A percentile compares a stretch with the other conserved stretches of the same genome.
phyloP scores from a whole-genome alignment of 2,888 invertebrate species.

The Rosalia funebris region DNA sequence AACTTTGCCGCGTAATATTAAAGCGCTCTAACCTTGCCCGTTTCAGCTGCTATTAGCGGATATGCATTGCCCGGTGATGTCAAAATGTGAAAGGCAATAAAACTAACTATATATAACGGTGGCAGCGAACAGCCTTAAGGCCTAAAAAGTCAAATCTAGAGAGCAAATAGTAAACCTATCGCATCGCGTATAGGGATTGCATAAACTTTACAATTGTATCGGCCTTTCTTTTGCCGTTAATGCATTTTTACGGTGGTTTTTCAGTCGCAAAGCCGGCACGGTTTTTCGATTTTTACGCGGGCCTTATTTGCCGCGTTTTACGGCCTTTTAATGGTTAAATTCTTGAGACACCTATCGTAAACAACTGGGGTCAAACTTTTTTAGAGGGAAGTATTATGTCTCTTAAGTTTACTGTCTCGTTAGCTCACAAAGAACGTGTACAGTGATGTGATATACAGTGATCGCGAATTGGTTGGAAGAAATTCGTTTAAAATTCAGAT shows the following conservation, averaged over 20 bases:
- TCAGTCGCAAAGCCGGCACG: background rate
- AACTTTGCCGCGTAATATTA: too few species aligned
- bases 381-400: too few species aligned
- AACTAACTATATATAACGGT: constrained; percentile 22
- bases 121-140: constrained; percentile 9
- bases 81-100: constrained; percentile 31
- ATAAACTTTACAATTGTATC: constrained; percentile 21
- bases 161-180: constrained; percentile 5
- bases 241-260: background rate
- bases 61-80: constrained; percentile 23
- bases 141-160: too few species aligned
- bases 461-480: too few species aligned
- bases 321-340: background rate
- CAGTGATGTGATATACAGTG: too few species aligned
- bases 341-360: background rate
- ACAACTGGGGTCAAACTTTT: too few species aligned
- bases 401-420: too few species aligned
- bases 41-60: constrained; percentile 25
- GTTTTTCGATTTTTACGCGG: background rate
- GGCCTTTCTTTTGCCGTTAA: constrained; percentile 9
- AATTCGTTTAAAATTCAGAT: too few species aligned
- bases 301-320: background rate
- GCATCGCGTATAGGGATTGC: constrained; percentile 17
- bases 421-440: too few species aligned
- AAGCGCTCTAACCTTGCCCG: too few species aligned